Evolutionary conservation across 2,888 invertebrate genomes (phyloP), one percentile per base, ranked within the genome.

Genomic region (Mesochorus sp.): DNA sequence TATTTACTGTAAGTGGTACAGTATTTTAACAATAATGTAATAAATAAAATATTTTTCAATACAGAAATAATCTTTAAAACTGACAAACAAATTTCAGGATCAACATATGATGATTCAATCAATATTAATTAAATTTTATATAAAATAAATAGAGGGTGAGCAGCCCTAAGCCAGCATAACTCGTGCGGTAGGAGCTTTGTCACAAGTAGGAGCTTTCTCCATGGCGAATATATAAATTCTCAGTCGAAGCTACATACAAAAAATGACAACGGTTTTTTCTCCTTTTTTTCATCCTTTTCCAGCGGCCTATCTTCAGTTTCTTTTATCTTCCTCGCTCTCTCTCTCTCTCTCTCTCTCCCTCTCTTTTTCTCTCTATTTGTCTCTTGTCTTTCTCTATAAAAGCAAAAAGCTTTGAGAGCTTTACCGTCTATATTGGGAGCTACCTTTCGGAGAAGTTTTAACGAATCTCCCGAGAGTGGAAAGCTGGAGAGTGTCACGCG

Each of bases 391-490:
- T 59, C 28, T 28, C 26, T 12, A 26, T 49, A 49, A 70, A 70
- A 61, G 49, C 37, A 28, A 59, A 59, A 59, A 59, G 70, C 70
- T 61, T 70, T 49, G 37, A 59, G 59, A 70, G 47, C 37, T 59
- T 70, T 39, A 28, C 42, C 59, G 8, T 19, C 70, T 28, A n/a
- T 8, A n/a, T n/a, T n/a, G 28, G 39, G 21, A 31, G 49, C 49
- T 39, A 49, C 70, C 59, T 51, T 61, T 62, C 12, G 37, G 19
- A 59, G 49, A n/a, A 70, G 70, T 49, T 64, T 49, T 64, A 49
- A 64, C 64, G 64, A 64, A 70, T 70, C 70, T 61, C 59, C 31
- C 2, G 62, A 62, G 70, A 61, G 37, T 49, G 34, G n/a, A 51
- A 17, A 59, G 39, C 49, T 49, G 3, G 19, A 12, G 70, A 49